Conservation (phyloP, 2,113 vertebrate species). For the Aspidoscelis tigris region DNA sequence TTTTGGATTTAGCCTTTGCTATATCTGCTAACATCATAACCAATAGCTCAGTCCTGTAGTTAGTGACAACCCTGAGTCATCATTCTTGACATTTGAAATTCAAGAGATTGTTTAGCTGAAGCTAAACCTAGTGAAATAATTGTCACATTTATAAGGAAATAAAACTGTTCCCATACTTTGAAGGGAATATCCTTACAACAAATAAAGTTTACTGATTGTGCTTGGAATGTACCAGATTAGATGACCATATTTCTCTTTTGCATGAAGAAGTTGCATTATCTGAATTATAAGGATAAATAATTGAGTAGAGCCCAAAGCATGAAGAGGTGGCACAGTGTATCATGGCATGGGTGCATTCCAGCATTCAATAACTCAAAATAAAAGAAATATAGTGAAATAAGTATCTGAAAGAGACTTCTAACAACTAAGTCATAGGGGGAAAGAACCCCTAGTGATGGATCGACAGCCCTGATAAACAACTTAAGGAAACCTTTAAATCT, state of each 20-base stretch:
- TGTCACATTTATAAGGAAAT: conserved; percentile 15
- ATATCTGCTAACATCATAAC: neutral
- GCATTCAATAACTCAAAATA: neutral
- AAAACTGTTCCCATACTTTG: neutral
- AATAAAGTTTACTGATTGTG: neutral
- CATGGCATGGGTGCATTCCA: rapidly evolving
- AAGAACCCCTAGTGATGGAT: neutral
- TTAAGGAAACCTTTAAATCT: neutral
- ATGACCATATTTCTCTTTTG: neutral
- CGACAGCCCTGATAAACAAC: neutral
- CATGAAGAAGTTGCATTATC: neutral
- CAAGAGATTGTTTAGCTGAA: conserved; percentile 8
- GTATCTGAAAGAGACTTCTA: neutral
- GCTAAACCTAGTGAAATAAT: conserved; percentile 26
- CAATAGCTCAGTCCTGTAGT: neutral
- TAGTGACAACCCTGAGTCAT: conserved; percentile 43
- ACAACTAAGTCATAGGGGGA: neutral
- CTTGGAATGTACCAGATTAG: neutral
- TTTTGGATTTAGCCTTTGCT: conserved; percentile 19
- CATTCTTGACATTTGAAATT: conserved; percentile 33
- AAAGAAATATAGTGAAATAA: conserved; percentile 1
- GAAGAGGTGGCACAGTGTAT: neutral
- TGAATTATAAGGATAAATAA: neutral
- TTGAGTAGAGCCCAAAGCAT: neutral
- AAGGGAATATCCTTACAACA: neutral